Evolutionary conservation across 2,888 invertebrate species (phyloP).

Genomic region (Troides helena): DNA sequence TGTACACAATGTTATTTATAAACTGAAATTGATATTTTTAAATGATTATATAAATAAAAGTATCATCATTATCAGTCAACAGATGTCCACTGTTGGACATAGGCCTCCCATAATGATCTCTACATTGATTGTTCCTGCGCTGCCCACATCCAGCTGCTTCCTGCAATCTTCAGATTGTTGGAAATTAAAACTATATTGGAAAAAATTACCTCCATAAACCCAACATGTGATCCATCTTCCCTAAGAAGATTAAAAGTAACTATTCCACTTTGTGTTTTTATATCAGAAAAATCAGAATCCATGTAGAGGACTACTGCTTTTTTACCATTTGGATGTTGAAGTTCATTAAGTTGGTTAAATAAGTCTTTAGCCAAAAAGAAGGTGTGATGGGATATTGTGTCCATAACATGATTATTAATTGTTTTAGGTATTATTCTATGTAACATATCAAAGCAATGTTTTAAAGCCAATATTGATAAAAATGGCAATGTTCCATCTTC

Average conservation of each 20-base stretch:
- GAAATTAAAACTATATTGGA: not conserved
- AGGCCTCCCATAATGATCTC: too few relatives aligned
- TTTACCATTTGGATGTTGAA: slow-evolving; percentile 87
- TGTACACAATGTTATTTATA: not conserved
- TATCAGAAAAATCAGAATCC: slow-evolving; percentile 84
- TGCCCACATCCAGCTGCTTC: too few relatives aligned
- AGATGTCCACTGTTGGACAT: too few relatives aligned
- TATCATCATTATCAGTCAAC: too few relatives aligned
- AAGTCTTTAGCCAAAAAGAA: slow-evolving; percentile 88
- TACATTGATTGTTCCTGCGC: too few relatives aligned
- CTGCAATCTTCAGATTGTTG: too few relatives aligned
- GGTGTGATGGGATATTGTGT: slow-evolving; percentile 85
- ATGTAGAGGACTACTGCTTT: slow-evolving; percentile 86
- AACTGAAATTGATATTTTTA: not conserved
- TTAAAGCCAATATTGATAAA: slow-evolving; percentile 89
- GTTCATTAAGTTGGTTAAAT: slow-evolving; percentile 79
- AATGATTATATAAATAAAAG: too few relatives aligned
- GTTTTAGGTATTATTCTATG: slow-evolving; percentile 81
- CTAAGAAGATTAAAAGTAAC: slow-evolving; percentile 93
- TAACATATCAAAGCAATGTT: slow-evolving; percentile 90
- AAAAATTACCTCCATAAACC: slow-evolving; percentile 89
- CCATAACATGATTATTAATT: slow-evolving; percentile 73
- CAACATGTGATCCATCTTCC: slow-evolving; percentile 88
- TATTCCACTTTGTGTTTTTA: slow-evolving; percentile 87
- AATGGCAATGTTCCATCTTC: slow-evolving; percentile 97